Evolutionary conservation across 2,113 vertebrate genomes (phyloP).

Genomic region (Sylvia atricapilla): DNA sequence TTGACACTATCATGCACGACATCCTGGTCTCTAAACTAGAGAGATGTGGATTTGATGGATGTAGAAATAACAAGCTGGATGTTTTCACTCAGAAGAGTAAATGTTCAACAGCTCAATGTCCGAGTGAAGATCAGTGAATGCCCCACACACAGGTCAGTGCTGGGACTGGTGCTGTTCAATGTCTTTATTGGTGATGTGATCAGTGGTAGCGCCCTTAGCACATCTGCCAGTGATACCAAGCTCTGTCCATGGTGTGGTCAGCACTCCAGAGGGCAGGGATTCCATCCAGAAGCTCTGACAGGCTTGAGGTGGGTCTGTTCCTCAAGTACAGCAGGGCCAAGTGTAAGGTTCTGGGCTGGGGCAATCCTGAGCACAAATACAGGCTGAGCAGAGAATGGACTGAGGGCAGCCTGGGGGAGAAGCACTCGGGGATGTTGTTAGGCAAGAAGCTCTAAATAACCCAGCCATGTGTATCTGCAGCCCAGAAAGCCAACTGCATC

Average conservation of each 20-base stretch:
- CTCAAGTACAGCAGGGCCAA: neutral
- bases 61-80: neutral
- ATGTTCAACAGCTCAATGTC: neutral
- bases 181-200: neutral
- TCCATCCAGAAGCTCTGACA: neutral
- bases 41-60: neutral
- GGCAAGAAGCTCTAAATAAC: neutral
- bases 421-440: neutral
- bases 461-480: neutral
- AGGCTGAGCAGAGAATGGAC: neutral
- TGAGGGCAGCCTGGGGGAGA: neutral
- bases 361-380: neutral
- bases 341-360: accelerated
- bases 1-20: accelerated
- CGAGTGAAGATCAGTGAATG: neutral
- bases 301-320: neutral
- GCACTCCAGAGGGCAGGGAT: neutral
- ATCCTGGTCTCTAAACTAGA: neutral
- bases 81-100: neutral
- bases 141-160: neutral
- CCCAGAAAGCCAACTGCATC: neutral
- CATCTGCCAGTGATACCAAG: neutral
- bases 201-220: neutral
- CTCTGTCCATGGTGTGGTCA: neutral
- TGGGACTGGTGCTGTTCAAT: neutral